Evolutionary conservation across 2,888 invertebrate genomes (phyloP).

Genomic region (Hartigia nigra): DNA sequence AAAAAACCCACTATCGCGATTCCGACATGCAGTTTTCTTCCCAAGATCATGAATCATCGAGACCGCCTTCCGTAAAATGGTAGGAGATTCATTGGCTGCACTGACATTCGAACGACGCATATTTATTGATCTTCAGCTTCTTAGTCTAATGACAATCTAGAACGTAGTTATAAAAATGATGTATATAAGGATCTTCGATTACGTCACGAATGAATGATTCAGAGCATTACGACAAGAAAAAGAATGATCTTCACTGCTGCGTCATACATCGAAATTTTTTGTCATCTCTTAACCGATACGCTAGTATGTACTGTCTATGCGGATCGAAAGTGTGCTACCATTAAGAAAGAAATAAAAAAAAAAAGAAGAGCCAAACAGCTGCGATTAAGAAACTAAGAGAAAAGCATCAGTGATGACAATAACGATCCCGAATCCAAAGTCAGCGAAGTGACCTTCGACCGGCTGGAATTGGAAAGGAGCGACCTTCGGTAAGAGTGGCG

Average conservation of each 20-base stretch:
- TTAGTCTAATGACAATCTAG: neutral
- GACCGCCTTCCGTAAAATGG: neutral
- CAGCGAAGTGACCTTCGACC: constrained; percentile 50
- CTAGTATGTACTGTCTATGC: neutral
- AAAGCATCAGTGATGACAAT: neutral
- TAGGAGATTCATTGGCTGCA: neutral
- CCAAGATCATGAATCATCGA: neutral
- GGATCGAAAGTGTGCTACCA: neutral
- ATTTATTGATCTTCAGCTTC: neutral
- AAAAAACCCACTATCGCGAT: neutral
- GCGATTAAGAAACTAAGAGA: neutral
- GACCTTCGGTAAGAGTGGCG: constrained; percentile 62
- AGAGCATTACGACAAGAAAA: neutral
- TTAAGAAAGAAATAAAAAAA: neutral
- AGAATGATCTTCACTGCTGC: neutral
- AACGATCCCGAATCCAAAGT: constrained; percentile 3
- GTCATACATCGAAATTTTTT: neutral
- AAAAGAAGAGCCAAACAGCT: neutral
- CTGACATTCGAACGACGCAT: neutral
- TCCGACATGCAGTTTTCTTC: neutral
- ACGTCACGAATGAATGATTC: neutral
- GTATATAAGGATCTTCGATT: neutral
- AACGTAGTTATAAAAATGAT: neutral
- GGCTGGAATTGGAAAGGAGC: constrained; percentile 57
- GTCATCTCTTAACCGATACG: neutral